Evolutionary conservation across 2,113 vertebrate genomes (phyloP).

Genomic region (Himantopus leucocephalus): DNA sequence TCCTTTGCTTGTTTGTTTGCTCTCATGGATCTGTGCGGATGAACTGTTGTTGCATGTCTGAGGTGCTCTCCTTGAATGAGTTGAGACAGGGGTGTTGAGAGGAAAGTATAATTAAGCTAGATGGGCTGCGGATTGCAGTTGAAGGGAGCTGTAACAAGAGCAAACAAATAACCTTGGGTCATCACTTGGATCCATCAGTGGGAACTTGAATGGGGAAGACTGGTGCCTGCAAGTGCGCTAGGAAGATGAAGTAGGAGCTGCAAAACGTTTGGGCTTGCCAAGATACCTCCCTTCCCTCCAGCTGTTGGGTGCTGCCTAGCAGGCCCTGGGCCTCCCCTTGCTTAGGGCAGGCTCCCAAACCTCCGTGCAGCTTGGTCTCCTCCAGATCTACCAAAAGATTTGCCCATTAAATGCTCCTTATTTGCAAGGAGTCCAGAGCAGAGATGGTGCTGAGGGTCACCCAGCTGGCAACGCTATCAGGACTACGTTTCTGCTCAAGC

Average conservation of each 20-base stretch:
- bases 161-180: background rate
- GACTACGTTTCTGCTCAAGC: background rate
- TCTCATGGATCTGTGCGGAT: background rate
- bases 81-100: background rate
- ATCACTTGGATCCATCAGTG: background rate
- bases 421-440: background rate
- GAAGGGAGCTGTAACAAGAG: background rate
- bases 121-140: background rate
- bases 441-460: background rate
- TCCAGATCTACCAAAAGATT: background rate
- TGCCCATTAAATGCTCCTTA: background rate
- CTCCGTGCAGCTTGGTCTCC: background rate
- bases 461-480: fast-evolving
- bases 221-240: background rate
- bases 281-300: conserved; percentile 10
- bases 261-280: background rate
- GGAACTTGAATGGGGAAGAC: background rate
- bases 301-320: background rate
- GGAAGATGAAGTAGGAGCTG: background rate
- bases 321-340: background rate
- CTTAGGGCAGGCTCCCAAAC: background rate
- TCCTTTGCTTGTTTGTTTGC: background rate
- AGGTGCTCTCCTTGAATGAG: conserved; percentile 3
- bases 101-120: background rate
- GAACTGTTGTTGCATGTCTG: background rate